phyloP scores from a whole-genome alignment of 2,113 vertebrate species.

The Euleptes europaea region DNA sequence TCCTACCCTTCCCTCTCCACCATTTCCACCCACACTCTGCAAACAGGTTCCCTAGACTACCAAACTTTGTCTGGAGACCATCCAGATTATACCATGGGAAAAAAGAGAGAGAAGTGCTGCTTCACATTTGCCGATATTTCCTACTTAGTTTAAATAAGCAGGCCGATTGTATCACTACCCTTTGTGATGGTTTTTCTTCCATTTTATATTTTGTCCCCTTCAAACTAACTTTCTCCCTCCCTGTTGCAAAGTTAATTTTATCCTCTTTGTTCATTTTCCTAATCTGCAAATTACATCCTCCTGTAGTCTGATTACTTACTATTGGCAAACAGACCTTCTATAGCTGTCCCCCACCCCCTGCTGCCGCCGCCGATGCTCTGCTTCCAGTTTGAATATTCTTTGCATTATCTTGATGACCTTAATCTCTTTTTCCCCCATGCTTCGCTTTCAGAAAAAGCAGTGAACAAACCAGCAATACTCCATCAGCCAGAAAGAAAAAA shows the following conservation, averaged over 20 bases:
- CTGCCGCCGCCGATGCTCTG: conserved; percentile 22
- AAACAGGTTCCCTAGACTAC: background rate
- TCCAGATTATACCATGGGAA: conserved; percentile 28
- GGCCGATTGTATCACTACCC: conserved; percentile 56
- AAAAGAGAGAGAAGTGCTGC: conserved; percentile 3
- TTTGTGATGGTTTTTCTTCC: conserved; percentile 43
- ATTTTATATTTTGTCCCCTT: conserved; percentile 42
- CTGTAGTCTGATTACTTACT: conserved; percentile 76
- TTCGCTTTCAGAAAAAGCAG: conserved; percentile 60
- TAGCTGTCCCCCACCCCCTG: conserved; percentile 32
- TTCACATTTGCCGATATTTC: conserved; percentile 58
- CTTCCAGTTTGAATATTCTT: conserved; percentile 77
- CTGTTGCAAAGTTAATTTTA: conserved; percentile 81
- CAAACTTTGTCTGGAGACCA: conserved; percentile 7
- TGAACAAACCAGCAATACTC: conserved; percentile 52
- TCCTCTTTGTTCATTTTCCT: conserved; percentile 80
- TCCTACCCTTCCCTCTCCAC: background rate
- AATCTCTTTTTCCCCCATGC: conserved; percentile 57
- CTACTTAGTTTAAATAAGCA: conserved; percentile 54
- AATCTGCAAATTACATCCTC: conserved; percentile 83
- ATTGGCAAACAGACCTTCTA: conserved; percentile 75
- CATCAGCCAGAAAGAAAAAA: conserved; percentile 24
- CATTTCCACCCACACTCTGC: background rate
- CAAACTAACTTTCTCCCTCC: conserved; percentile 49
- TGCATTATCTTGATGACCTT: conserved; percentile 80